These are phyloP conservation scores for Portevinia maculata DNA, from an alignment of 2,888 invertebrate species.

Conservation along the genomic window DNA sequence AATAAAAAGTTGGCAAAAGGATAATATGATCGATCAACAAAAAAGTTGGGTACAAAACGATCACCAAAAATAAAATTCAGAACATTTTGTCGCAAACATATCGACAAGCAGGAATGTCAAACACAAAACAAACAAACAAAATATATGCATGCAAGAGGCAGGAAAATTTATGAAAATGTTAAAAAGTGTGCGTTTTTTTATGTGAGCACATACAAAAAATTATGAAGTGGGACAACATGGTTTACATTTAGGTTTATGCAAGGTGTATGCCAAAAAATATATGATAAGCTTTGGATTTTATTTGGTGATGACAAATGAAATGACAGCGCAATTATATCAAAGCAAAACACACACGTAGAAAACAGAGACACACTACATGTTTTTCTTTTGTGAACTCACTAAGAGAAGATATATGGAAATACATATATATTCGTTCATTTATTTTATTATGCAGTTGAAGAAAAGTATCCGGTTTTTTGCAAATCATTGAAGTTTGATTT, in stretches of 20 bases:
- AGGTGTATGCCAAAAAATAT: conserved; percentile 48
- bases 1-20: conserved; percentile 26
- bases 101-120: conserved; percentile 30
- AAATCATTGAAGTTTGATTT: conserved; percentile 44
- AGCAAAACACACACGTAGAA: conserved; percentile 57
- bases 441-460: conserved; percentile 45
- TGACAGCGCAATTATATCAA: conserved; percentile 44
- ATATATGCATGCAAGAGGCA: conserved; percentile 39
- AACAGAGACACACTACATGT: conserved; percentile 29
- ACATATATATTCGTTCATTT: conserved; percentile 4
- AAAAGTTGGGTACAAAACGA: conserved; percentile 22
- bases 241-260: conserved; percentile 74
- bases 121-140: background rate
- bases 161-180: conserved; percentile 33
- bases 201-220: conserved; percentile 18
- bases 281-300: conserved; percentile 53
- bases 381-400: conserved; percentile 62
- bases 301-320: conserved; percentile 55
- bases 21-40: conserved; percentile 30
- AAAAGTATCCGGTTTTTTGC: conserved; percentile 58
- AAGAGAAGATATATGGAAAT: conserved; percentile 47
- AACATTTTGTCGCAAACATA: conserved; percentile 14
- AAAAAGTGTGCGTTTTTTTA: conserved; percentile 23
- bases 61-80: conserved; percentile 19
- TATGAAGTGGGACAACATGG: conserved; percentile 81